A percentile compares a stretch with the other conserved stretches of the same genome.
phyloP scores from a whole-genome alignment of 1,140 invertebrate genomes.

The Platyscapa corneri region DNA sequence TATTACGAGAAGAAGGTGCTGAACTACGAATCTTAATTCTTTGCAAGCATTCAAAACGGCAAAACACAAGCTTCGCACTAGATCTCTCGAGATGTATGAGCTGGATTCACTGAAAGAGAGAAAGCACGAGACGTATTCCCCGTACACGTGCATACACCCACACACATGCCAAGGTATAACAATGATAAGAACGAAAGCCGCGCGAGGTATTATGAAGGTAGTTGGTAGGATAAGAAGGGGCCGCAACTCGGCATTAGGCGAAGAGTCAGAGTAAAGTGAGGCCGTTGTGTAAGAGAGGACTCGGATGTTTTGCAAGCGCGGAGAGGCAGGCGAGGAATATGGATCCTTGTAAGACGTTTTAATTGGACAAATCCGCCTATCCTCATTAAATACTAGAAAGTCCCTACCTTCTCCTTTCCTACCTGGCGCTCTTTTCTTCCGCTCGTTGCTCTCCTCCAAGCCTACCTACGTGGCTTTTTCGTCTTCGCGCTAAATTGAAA shows the following conservation, averaged over 20 bases:
- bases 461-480: constrained; percentile 56
- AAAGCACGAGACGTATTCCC: not conserved
- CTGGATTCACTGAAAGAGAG: not conserved
- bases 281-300: constrained; percentile 36
- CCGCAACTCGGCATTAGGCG: constrained; percentile 60
- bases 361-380: constrained; percentile 77
- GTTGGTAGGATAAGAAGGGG: constrained; percentile 67
- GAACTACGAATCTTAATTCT: not conserved
- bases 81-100: not conserved
- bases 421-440: constrained; percentile 54
- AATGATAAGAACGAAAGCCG: constrained; percentile 47
- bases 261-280: constrained; percentile 55
- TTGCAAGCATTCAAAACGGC: not conserved
- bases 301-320: constrained; percentile 70
- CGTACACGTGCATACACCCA: no score
- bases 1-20: not conserved
- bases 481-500: constrained; percentile 67
- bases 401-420: constrained; percentile 49
- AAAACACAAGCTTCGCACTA: not conserved
- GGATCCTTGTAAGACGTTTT: constrained; percentile 76
- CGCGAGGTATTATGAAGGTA: constrained; percentile 38
- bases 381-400: constrained; percentile 74
- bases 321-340: constrained; percentile 58
- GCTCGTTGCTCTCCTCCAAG: constrained; percentile 24
- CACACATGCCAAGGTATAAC: not conserved